Conservation (phyloP, 1,140 invertebrate genomes). For the Aphelinus certus region DNA sequence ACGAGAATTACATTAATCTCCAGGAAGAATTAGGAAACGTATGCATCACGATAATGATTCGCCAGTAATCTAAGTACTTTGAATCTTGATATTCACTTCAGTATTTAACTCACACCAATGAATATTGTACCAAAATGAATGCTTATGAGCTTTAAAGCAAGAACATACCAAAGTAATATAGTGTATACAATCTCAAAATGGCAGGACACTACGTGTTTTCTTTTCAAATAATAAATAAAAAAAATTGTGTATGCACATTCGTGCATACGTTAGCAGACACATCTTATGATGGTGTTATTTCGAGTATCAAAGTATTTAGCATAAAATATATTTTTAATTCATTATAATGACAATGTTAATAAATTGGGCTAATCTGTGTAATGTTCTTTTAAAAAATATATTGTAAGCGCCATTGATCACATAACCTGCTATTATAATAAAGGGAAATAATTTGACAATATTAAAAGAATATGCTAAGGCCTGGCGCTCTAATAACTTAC, state of each 20-base stretch:
- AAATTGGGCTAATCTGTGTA: conserved; percentile 30
- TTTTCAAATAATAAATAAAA: background rate
- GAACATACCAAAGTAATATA: background rate
- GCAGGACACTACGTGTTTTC: background rate
- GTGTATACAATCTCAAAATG: background rate
- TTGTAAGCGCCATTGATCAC: conserved; percentile 45
- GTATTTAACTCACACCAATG: background rate
- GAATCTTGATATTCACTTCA: background rate
- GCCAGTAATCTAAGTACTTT: background rate
- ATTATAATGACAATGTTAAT: no score
- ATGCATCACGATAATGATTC: no score
- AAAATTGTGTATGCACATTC: conserved; percentile 5
- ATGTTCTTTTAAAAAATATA: conserved; percentile 31
- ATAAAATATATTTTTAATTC: conserved; percentile 13
- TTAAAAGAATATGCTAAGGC: conserved; percentile 51
- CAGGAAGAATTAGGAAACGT: no score
- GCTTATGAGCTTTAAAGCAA: background rate
- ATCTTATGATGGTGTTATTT: conserved; percentile 12
- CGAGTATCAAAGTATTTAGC: background rate
- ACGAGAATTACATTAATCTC: no score
- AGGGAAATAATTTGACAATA: conserved; percentile 35
- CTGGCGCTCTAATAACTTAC: conserved; percentile 49
- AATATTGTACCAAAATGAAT: background rate
- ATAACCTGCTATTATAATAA: conserved; percentile 38
- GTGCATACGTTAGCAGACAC: background rate